phyloP scores from a whole-genome alignment of 2,113 vertebrate species.

The Pedionomus torquatus region DNA sequence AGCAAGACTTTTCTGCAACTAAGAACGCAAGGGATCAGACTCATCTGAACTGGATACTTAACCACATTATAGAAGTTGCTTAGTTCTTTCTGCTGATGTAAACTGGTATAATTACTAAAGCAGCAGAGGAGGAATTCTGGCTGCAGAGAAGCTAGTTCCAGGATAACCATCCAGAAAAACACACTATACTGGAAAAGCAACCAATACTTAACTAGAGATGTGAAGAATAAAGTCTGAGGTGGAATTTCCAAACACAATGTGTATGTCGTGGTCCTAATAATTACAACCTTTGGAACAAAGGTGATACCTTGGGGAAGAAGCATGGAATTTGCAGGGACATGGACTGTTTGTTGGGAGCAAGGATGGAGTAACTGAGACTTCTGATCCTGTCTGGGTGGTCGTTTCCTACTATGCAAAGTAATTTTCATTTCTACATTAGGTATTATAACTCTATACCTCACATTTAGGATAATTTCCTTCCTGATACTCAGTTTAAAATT shows the following conservation, averaged over 20 bases:
- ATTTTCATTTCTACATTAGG: neutral
- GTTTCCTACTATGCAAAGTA: neutral
- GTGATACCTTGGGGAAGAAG: neutral
- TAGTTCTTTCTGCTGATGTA: neutral
- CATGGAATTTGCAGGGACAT: neutral
- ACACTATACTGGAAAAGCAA: neutral
- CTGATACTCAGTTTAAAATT: neutral
- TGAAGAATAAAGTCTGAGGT: neutral
- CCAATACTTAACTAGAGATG: neutral
- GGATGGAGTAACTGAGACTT: neutral
- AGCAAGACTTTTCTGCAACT: neutral
- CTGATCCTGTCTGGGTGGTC: neutral
- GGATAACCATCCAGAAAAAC: neutral
- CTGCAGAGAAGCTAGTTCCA: neutral
- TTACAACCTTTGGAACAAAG: neutral
- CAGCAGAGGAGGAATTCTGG: neutral
- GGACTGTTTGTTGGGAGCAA: neutral
- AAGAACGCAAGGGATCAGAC: neutral
- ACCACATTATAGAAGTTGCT: neutral
- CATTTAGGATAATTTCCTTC: neutral
- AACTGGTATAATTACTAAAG: neutral
- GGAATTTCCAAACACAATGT: neutral
- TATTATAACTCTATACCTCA: neutral
- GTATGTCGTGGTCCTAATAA: neutral
- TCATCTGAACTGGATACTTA: neutral